Evolutionary conservation across 2,888 invertebrate species (phyloP).

Genomic region (Venusia cambrica): DNA sequence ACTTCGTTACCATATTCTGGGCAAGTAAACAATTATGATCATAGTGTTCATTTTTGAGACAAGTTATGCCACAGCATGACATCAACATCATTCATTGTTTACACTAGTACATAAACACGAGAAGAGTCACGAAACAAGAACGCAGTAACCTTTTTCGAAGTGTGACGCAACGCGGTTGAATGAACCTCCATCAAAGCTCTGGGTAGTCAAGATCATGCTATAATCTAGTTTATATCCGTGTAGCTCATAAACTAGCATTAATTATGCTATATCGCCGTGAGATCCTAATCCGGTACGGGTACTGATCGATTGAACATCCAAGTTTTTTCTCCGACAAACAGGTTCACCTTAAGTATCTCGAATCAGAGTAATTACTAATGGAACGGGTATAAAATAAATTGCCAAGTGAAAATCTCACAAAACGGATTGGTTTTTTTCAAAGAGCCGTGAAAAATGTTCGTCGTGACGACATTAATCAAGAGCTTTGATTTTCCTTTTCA

Average conservation of each 20-base stretch:
- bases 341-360: constrained; percentile 15
- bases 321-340: constrained; percentile 14
- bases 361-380: constrained; percentile 5
- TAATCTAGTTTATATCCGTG: constrained; percentile 28
- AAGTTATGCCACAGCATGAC: too few relatives aligned
- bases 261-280: constrained; percentile 19
- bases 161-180: constrained; percentile 35
- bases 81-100: constrained; percentile 28
- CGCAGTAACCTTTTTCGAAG: constrained; percentile 24
- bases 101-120: constrained; percentile 22
- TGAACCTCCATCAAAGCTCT: constrained; percentile 28
- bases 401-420: constrained; percentile 15
- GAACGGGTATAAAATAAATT: constrained; percentile 1
- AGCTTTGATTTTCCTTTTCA: constrained; percentile 27
- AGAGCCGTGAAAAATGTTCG: constrained; percentile 25
- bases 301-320: constrained; percentile 11
- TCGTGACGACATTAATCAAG: constrained; percentile 28
- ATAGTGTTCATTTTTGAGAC: too few relatives aligned
- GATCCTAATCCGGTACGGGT: constrained; percentile 10
- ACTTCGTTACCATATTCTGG: too few relatives aligned
- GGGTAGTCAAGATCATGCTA: constrained; percentile 24
- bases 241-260: constrained; percentile 25
- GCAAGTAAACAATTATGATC: too few relatives aligned
- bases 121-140: constrained; percentile 27
- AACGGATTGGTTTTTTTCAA: constrained; percentile 22